Evolutionary conservation across 2,797 vertebrate genomes (phyloP).

Genomic region (Gymnothorax reevesii): DNA sequence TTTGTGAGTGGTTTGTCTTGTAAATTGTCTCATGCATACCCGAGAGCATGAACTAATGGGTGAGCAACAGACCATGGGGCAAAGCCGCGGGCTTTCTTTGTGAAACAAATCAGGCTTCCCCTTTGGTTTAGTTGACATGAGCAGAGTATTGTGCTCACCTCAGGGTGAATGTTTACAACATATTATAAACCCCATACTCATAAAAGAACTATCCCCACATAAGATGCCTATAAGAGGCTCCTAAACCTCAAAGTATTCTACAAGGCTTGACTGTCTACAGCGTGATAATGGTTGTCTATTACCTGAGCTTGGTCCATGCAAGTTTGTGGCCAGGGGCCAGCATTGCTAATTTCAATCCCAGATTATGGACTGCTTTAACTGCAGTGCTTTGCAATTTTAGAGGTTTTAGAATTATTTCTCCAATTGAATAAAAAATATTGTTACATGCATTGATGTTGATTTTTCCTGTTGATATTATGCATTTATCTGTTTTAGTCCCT

Average conservation of each 20-base stretch:
- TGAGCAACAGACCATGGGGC: not conserved
- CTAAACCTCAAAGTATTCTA: not conserved
- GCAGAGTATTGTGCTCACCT: not conserved
- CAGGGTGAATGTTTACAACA: not conserved
- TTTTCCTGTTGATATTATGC: not conserved
- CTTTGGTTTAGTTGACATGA: not conserved
- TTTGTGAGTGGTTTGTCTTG: not conserved
- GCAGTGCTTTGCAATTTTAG: not conserved
- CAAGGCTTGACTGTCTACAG: not conserved
- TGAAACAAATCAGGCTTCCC: not conserved
- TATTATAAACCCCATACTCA: not conserved
- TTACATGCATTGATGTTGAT: not conserved
- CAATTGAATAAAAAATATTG: not conserved
- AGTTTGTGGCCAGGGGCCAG: not conserved
- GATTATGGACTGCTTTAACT: not conserved
- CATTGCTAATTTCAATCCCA: not conserved
- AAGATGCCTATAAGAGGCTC: not conserved
- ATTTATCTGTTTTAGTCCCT: not conserved
- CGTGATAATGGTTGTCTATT: not conserved
- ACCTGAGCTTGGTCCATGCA: not conserved
- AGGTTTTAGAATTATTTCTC: not conserved
- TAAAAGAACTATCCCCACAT: not conserved
- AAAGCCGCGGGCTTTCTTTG: not conserved
- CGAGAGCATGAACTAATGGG: not conserved
- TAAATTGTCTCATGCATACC: not conserved